Conservation (phyloP, 64 coral and sea anemone genomes). For the Catalaphyllia jardinei region DNA sequence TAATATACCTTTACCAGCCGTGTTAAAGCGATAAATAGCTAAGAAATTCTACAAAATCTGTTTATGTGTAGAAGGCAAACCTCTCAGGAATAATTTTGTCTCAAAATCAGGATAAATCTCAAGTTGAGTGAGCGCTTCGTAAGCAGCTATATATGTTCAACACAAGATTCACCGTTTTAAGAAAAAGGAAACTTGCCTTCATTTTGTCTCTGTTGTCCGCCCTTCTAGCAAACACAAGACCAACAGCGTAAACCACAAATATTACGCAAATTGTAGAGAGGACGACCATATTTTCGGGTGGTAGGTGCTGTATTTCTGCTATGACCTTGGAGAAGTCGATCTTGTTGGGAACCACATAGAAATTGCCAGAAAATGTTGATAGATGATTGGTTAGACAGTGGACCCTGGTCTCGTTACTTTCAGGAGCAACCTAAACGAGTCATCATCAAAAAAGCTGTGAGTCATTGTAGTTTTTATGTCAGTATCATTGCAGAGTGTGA, state of each 20-base stretch:
- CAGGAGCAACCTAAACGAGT: neutral
- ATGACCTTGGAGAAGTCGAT: slow-evolving; percentile 44
- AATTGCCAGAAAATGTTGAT: slow-evolving; percentile 46
- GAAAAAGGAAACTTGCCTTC: slow-evolving; percentile 9
- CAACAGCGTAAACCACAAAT: slow-evolving; percentile 37
- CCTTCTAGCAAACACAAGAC: slow-evolving; percentile 58
- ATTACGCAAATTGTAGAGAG: slow-evolving; percentile 26
- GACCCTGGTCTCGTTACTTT: slow-evolving; percentile 13
- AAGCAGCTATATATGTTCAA: no score
- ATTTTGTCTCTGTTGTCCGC: slow-evolving; percentile 59
- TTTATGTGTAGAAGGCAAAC: no score
- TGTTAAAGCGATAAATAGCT: no score
- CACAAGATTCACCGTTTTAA: neutral
- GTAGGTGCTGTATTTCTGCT: neutral
- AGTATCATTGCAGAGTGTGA: no score
- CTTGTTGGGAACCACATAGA: slow-evolving; percentile 54
- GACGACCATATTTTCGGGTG: slow-evolving; percentile 52
- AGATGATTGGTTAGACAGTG: slow-evolving; percentile 49
- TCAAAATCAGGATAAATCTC: no score
- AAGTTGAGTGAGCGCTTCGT: no score
- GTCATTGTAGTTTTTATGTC: no score
- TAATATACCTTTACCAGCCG: no score
- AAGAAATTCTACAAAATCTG: no score
- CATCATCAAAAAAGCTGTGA: neutral
- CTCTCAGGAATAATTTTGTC: no score